A percentile compares a stretch with the other conserved stretches of the same genome.
These are phyloP conservation scores for Hypomecis atomaria DNA, from an alignment of 2,888 invertebrate genomes.

Conservation along the genomic window DNA sequence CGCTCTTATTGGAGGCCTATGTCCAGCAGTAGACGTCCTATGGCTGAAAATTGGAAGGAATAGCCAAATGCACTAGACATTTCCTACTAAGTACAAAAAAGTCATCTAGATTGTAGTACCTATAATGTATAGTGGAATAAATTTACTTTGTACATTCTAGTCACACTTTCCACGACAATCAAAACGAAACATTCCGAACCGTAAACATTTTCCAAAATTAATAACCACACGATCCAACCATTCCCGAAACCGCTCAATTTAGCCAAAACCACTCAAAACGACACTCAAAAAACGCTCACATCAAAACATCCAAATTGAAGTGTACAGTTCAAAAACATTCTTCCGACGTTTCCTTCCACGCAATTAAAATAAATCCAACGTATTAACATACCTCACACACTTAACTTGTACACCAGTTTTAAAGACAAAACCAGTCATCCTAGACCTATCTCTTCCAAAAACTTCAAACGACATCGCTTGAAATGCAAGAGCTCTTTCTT, in stretches of 20 bases:
- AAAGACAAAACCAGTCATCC: background rate
- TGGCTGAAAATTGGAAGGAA: no score
- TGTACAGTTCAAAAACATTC: slow-evolving; percentile 45
- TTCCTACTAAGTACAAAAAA: no score
- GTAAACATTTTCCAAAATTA: background rate
- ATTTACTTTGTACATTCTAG: no score
- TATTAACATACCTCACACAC: slow-evolving; percentile 73
- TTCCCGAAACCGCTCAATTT: slow-evolving; percentile 22
- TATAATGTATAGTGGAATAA: no score
- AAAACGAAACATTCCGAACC: no score
- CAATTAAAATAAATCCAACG: slow-evolving; percentile 70
- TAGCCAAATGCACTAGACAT: no score
- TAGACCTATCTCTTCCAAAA: slow-evolving; percentile 14
- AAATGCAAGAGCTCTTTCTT: slow-evolving; percentile 9
- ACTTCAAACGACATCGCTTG: background rate
- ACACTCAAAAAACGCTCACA: slow-evolving; percentile 25
- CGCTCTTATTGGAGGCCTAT: no score
- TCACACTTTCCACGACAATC: no score
- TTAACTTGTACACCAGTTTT: slow-evolving; percentile 54
- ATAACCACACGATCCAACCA: background rate
- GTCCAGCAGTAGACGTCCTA: no score
- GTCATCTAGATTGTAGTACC: no score
- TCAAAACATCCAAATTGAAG: slow-evolving; percentile 50
- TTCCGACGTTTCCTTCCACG: slow-evolving; percentile 60
- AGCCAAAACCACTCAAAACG: slow-evolving; percentile 37